Percentiles rank a stretch among this genome's conserved stretches.
Conservation (phyloP, 2,113 vertebrate genomes). For the Chaetops frenatus region DNA sequence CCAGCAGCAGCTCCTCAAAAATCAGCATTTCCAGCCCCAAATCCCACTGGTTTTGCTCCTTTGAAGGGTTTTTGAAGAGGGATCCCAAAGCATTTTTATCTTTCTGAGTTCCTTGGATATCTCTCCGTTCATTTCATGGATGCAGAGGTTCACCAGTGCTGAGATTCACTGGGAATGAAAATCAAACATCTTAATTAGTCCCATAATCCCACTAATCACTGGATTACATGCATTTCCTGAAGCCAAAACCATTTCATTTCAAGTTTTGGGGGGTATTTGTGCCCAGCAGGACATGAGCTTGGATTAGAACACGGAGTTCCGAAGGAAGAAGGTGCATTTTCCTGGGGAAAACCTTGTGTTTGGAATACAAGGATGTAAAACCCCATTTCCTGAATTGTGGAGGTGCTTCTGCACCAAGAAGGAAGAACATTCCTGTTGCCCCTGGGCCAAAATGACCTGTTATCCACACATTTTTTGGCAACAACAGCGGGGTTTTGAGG, state of each 20-base stretch:
- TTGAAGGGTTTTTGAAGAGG: neutral
- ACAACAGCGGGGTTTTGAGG: neutral
- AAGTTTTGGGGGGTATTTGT: neutral
- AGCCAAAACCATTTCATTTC: neutral
- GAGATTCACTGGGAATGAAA: neutral
- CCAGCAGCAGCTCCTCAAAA: neutral
- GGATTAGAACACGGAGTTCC: neutral
- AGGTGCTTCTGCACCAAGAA: neutral
- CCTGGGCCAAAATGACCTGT: neutral
- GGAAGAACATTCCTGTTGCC: neutral
- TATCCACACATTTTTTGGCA: neutral
- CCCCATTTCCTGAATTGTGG: neutral
- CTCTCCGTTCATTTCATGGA: neutral
- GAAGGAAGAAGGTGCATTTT: neutral
- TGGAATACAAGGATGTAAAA: neutral
- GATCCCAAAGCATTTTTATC: neutral
- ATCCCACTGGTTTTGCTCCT: neutral
- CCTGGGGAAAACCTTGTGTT: neutral
- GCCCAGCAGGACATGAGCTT: neutral
- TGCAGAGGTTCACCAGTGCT: neutral
- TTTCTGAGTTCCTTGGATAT: neutral
- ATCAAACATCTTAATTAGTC: neutral
- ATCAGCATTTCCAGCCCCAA: neutral
- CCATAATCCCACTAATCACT: neutral
- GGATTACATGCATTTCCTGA: neutral